Conservation (phyloP, 2,888 invertebrate species). For the Cheilosia scutellata region DNA sequence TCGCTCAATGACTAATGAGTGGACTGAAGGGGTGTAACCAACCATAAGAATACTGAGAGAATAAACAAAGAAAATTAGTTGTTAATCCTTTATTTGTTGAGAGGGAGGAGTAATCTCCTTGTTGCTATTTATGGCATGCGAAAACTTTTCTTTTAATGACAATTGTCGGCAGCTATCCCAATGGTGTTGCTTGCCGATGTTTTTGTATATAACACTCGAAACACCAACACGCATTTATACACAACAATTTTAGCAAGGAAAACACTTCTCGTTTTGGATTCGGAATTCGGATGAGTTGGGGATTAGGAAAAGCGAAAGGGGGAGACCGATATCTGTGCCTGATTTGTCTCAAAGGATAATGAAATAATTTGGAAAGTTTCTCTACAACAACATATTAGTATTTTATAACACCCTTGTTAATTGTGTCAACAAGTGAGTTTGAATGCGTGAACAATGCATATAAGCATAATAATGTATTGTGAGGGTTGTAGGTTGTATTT, state of each 20-base stretch:
- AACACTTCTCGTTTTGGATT: slow-evolving; percentile 32
- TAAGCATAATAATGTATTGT: slow-evolving; percentile 5
- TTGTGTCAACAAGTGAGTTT: slow-evolving; percentile 60
- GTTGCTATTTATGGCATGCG: slow-evolving; percentile 64
- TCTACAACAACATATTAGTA: background rate
- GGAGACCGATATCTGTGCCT: slow-evolving; percentile 43
- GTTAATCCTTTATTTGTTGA: slow-evolving; percentile 48
- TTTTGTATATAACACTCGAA: slow-evolving; percentile 33
- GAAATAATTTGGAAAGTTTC: slow-evolving; percentile 70
- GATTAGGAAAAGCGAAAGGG: background rate
- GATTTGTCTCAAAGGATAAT: slow-evolving; percentile 64
- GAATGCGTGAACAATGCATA: slow-evolving; percentile 36
- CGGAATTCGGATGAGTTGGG: slow-evolving; percentile 15
- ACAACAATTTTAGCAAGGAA: slow-evolving; percentile 47
- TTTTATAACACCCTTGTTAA: slow-evolving; percentile 7
- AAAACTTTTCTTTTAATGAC: slow-evolving; percentile 66
- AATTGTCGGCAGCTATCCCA: slow-evolving; percentile 47
- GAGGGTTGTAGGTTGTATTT: background rate
- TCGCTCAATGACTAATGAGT: slow-evolving; percentile 67
- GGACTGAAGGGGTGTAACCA: background rate
- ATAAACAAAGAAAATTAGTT: slow-evolving; percentile 69
- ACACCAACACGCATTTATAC: slow-evolving; percentile 39
- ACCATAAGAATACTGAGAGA: slow-evolving; percentile 36
- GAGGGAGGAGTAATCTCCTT: slow-evolving; percentile 37
- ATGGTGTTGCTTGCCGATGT: slow-evolving; percentile 16